Evolutionary conservation across 1,140 invertebrate species (phyloP).

Genomic region (Holotrichia oblita): DNA sequence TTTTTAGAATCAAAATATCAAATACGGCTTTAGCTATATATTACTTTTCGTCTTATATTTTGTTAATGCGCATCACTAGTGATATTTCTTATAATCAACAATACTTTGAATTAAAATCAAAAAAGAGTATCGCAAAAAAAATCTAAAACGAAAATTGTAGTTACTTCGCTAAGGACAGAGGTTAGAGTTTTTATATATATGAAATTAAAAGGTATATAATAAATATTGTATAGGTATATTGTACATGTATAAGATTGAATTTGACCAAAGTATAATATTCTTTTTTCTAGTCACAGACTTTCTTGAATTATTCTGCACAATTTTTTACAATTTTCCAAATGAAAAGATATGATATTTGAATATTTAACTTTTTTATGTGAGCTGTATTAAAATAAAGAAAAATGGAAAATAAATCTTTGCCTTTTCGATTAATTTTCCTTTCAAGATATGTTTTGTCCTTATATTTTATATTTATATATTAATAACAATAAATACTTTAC

Average conservation of each 20-base stretch:
- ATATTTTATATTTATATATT: not conserved
- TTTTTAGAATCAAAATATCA: constrained; percentile 21
- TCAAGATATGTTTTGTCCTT: not conserved
- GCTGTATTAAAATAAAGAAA: constrained; percentile 34
- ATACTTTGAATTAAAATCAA: constrained; percentile 24
- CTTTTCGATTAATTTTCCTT: not conserved
- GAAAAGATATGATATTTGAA: constrained; percentile 33
- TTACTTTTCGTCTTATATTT: not conserved
- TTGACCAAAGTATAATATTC: constrained; percentile 38
- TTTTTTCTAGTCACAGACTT: constrained; percentile 41
- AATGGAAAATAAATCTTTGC: constrained; percentile 20
- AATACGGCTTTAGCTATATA: constrained; percentile 15
- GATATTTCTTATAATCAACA: constrained; percentile 31
- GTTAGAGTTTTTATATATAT: constrained; percentile 39
- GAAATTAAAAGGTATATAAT: constrained; percentile 7
- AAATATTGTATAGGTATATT: constrained; percentile 33
- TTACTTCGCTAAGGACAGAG: constrained; percentile 25
- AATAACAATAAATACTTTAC: not conserved
- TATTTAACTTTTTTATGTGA: constrained; percentile 39
- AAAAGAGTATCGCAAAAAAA: constrained; percentile 10
- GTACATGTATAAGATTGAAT: constrained; percentile 38
- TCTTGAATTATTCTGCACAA: constrained; percentile 37
- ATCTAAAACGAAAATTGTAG: not conserved
- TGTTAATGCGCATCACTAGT: not conserved
- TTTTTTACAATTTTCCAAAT: constrained; percentile 38